A percentile compares a stretch with the other conserved stretches of the same genome.
phyloP scores from a whole-genome alignment of 92 coral and sea anemone species.

The Parazoanthus darwini region DNA sequence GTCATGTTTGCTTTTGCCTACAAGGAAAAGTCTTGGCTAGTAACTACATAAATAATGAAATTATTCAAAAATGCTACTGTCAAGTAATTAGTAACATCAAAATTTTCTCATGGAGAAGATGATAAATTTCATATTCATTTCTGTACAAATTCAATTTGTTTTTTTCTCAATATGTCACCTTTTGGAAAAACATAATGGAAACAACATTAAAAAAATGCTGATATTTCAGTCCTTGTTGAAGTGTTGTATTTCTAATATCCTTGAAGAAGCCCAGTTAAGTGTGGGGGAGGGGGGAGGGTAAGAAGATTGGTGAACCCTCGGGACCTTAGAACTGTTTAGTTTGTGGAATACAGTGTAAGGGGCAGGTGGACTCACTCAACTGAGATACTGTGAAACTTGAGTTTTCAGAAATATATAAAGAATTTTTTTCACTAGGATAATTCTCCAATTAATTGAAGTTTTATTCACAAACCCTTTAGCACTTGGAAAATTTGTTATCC shows the following conservation, averaged over 20 bases:
- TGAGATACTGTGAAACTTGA: no score
- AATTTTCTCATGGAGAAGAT: constrained; percentile 20
- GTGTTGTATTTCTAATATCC: not conserved
- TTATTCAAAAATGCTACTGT: not conserved
- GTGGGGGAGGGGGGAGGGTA: not conserved
- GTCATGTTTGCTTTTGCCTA: not conserved
- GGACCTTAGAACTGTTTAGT: no score
- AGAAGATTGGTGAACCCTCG: no score
- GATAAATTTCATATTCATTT: not conserved
- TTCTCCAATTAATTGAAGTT: no score
- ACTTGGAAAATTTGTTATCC: no score
- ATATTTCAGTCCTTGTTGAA: not conserved
- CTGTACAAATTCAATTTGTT: constrained; percentile 17
- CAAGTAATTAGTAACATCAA: constrained; percentile 5
- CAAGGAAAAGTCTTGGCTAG: not conserved
- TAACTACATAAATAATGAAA: constrained; percentile 5
- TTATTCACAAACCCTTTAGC: no score
- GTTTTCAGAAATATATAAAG: no score
- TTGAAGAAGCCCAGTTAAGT: not conserved
- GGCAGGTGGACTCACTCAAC: no score
- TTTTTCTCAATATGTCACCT: constrained; percentile 8
- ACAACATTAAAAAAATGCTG: constrained; percentile 16
- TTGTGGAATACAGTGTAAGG: no score
- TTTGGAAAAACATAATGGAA: not conserved
- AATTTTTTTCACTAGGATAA: no score